Base-by-base conservation (phyloP, 2,888 invertebrate species). In the Drosophila antonietae region DNA sequence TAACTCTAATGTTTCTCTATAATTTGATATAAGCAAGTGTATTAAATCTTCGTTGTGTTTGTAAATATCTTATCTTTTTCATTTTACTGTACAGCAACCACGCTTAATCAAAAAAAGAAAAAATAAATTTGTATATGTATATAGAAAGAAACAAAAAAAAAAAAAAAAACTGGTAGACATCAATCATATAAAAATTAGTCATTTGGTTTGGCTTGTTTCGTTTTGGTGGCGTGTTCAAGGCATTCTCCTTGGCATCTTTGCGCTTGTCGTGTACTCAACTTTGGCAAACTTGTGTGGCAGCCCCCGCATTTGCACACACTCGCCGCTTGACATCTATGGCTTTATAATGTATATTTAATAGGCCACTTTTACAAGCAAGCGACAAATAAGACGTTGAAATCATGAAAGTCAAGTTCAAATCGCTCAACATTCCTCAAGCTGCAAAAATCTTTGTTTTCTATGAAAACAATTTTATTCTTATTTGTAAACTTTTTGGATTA, bases 301-400 rank as follows among this genome's bases (percentile, higher is more conserved):
- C 88, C 89, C 89, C 58, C 85, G 88, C 78, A 46, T 18, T 51
- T 23, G 44, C 41, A 63, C 47, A 15, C 20, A 18, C 31, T 43
- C 5, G 28, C 46, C 31, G 68, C 56, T 53, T 64, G 62, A 49
- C 61, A 62, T 56, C 63, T 63, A 83, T 73, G 59, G 56, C 65
- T 68, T 70, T 75, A 89, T 84, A 89, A 89, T 81, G 85, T 84
- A 52, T 81, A 79, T 89, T 84, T 88, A 81, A 89, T 89, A 89
- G 85, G 69, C 79, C 68, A 81, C 81, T 87, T 75, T 89, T 87
- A 89, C 84, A 84, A 87, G 88, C 84, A 56, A 84, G 75, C 82
- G 85, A 84, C 89, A 84, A 89, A 84, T 84, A 84, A 81, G 88
- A 55, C 65, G 79, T 70, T 75, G 79, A 87, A 81, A 81, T 72